Base-by-base conservation (phyloP, 2,888 invertebrate genomes). In the Patella pellucida region DNA sequence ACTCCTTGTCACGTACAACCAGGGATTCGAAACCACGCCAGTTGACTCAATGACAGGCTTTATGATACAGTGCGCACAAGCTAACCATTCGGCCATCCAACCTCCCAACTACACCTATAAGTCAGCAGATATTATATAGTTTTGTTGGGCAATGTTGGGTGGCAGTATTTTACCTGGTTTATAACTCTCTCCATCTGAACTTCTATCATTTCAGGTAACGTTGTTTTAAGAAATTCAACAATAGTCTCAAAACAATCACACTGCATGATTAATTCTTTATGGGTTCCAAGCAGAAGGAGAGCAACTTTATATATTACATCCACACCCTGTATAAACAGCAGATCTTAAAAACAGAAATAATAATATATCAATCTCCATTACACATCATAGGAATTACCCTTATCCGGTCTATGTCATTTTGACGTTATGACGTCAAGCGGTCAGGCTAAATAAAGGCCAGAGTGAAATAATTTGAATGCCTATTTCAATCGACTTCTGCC, bases 171-270 rank as follows among this genome's bases (percentile, higher is more conserved):
- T 85, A 95, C 96, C 92, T 95, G 94, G 89, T 95, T 96, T 94
- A 98, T 95, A 19, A 97, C 94, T 82, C 94, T 93, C 83, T 96
- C 95, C 92, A 97, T 91, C 83, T 92, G 91, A 23, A 91, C 90
- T 76, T 91, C 89, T 69, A 91, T 90, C 87, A 92, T 90, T 62
- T 90, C 89, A 41, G 91, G 92, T 74, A 93, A 85, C 2, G 91
- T 94, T 92, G 94, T 94, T 90, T 98, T 98, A 31, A 98, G 92
- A 85, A 96, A 98, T 86, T 97, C 96, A 92, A 98, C 97, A 0
- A 97, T 96, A 83, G 96, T 95, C 88, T 99, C 98, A 88, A 98
- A 97, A 81, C 95, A 96, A 84, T 95, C 95, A 83, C 97, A 96
- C 71, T 94, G 92, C 90, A 97, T 92, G 74, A 99, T 92, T 23